Evolutionary conservation across 1,140 invertebrate genomes (phyloP), one percentile per base, ranked within the genome.

Genomic region (Physella acuta): DNA sequence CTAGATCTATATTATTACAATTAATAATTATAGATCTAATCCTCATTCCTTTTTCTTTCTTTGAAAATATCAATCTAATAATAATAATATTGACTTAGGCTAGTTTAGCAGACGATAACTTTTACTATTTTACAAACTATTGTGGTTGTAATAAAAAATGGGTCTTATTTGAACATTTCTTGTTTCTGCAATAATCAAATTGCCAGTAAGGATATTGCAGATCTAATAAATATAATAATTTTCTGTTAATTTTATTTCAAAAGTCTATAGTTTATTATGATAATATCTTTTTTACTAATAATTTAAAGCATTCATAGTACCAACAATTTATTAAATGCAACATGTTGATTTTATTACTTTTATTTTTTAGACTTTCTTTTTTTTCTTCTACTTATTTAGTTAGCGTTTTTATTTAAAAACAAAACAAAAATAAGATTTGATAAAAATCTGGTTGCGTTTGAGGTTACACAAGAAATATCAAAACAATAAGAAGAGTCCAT

Each of bases 271-370:
- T 52, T 53, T 39, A 67, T 34, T 60, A 55, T 49, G 61, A 56
- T 36, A 44, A n/a, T 37, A 30, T 37, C 44, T 3, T 8, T 8
- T 33, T 53, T 16, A n/a, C 14, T 20, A 3, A n/a, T 20, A 1
- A 24, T 67, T 61, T 37, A 59, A 64, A 34, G 49, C 58, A 20
- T 28, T n/a, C 55, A 68, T 31, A 28, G n/a, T n/a, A n/a, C n/a
- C n/a, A n/a, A n/a, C n/a, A n/a, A n/a, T n/a, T n/a, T n/a, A n/a
- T n/a, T n/a, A n/a, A n/a, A n/a, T n/a, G n/a, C n/a, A n/a, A n/a
- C n/a, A n/a, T n/a, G n/a, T n/a, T n/a, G n/a, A n/a, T n/a, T n/a
- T n/a, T n/a, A n/a, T n/a, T n/a, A n/a, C n/a, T n/a, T n/a, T n/a
- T n/a, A n/a, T n/a, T n/a, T n/a, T n/a, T n/a, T n/a, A n/a, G n/a